These are phyloP conservation scores for Polietes domitor DNA, from an alignment of 2,888 invertebrate species.

Conservation along the genomic window DNA sequence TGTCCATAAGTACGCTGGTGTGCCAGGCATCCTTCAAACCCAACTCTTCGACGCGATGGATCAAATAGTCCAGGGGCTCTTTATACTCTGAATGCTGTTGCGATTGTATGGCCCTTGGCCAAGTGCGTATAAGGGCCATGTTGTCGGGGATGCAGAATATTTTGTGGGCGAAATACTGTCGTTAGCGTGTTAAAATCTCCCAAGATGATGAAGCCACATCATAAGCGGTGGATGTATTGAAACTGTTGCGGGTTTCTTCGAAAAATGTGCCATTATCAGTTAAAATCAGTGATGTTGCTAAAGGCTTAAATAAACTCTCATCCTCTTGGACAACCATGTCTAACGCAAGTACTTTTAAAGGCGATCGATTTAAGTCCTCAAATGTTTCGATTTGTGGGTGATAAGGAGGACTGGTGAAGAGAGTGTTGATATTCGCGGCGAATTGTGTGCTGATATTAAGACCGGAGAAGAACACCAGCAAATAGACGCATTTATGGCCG, in stretches of 20 bases:
- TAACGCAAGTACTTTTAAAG: constrained; percentile 2
- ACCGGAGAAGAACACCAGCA: constrained; percentile 25
- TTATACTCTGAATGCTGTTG: constrained; percentile 30
- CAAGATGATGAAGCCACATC: constrained; percentile 21
- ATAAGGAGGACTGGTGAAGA: constrained; percentile 38
- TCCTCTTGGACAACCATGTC: not conserved
- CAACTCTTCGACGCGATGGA: constrained; percentile 5
- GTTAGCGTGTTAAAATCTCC: constrained; percentile 33
- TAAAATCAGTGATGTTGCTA: not conserved
- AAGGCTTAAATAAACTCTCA: not conserved
- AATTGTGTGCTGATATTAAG: constrained; percentile 33
- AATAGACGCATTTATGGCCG: too few relatives aligned
- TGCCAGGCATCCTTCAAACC: constrained; percentile 44
- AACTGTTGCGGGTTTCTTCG: constrained; percentile 11
- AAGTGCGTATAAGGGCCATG: not conserved
- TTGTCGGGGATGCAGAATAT: constrained; percentile 23
- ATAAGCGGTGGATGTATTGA: constrained; percentile 52
- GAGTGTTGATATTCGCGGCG: constrained; percentile 34
- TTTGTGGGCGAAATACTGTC: not conserved
- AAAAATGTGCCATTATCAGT: not conserved
- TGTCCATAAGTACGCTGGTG: constrained; percentile 13
- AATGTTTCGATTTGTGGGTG: not conserved
- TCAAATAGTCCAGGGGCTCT: constrained; percentile 22
- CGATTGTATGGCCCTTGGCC: constrained; percentile 12
- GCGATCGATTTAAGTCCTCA: constrained; percentile 7